Evolutionary conservation across 2,888 invertebrate genomes (phyloP).

Genomic region (Platycnemis pennipes): DNA sequence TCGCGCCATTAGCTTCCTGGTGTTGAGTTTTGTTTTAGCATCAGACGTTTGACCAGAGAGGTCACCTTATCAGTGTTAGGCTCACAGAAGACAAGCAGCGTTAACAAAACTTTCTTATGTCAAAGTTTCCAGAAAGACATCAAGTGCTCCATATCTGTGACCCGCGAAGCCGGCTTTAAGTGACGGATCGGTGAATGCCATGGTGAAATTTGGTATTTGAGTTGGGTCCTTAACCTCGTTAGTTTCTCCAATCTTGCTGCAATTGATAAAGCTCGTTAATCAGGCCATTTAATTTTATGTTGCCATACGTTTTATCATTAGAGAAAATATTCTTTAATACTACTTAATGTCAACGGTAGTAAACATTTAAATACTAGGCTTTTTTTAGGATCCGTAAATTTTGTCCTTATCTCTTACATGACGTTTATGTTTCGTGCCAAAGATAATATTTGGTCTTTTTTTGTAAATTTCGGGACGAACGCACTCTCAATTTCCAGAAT

Average conservation of each 20-base stretch:
- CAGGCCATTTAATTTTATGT: background rate
- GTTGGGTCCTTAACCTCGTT: background rate
- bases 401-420: background rate
- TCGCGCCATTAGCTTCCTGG: background rate
- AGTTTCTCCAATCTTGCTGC: background rate
- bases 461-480: background rate
- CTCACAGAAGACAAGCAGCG: background rate
- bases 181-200: background rate
- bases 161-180: constrained; percentile 26
- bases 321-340: background rate
- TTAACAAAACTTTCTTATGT: background rate
- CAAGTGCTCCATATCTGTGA: background rate
- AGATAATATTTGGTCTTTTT: background rate
- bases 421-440: background rate
- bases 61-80: background rate
- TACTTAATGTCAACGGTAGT: background rate
- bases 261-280: background rate
- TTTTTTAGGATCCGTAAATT: background rate
- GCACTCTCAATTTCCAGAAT: no score
- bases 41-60: constrained; percentile 11
- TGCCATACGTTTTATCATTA: background rate
- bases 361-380: background rate
- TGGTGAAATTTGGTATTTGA: background rate
- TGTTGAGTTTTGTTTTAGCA: background rate
- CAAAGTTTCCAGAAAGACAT: background rate